phyloP scores from a whole-genome alignment of 2,888 invertebrate genomes.

The Endotricha flammealis region DNA sequence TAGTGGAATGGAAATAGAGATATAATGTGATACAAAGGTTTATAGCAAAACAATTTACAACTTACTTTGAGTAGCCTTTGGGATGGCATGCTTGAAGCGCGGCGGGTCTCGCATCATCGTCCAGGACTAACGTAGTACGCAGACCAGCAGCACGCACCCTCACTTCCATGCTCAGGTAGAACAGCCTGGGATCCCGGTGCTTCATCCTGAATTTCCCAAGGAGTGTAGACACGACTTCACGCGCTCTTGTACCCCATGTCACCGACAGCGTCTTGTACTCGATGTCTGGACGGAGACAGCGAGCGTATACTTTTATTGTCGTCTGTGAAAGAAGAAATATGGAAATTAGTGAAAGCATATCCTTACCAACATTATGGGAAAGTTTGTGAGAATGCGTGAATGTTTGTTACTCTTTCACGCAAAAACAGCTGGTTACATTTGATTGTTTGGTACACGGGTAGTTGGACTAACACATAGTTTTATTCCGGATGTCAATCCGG shows the following conservation, averaged over 20 bases:
- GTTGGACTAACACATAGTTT: too few relatives aligned
- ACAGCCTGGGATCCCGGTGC: constrained; percentile 93
- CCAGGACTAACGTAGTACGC: constrained; percentile 88
- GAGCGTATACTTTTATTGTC: constrained; percentile 94
- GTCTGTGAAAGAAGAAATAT: constrained; percentile 78
- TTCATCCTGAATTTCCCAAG: constrained; percentile 94
- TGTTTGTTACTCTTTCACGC: too few relatives aligned
- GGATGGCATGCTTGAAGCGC: constrained; percentile 96
- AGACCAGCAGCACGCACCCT: constrained; percentile 90
- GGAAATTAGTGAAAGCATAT: too few relatives aligned
- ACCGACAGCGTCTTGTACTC: constrained; percentile 97
- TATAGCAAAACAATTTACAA: too few relatives aligned
- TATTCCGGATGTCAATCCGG: too few relatives aligned
- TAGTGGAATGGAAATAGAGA: too few relatives aligned
- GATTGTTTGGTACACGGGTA: too few relatives aligned
- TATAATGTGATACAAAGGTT: too few relatives aligned
- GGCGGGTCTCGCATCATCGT: constrained; percentile 93
- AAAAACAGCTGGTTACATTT: too few relatives aligned
- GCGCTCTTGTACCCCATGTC: constrained; percentile 91
- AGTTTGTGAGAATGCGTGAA: too few relatives aligned
- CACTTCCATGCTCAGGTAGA: constrained; percentile 96
- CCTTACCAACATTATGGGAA: too few relatives aligned
- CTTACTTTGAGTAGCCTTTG: constrained; percentile 92
- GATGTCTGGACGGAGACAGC: constrained; percentile 93
- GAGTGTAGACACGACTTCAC: constrained; percentile 90